Evolutionary conservation across 2,113 vertebrate species (phyloP).

Genomic region (Otus sunia): DNA sequence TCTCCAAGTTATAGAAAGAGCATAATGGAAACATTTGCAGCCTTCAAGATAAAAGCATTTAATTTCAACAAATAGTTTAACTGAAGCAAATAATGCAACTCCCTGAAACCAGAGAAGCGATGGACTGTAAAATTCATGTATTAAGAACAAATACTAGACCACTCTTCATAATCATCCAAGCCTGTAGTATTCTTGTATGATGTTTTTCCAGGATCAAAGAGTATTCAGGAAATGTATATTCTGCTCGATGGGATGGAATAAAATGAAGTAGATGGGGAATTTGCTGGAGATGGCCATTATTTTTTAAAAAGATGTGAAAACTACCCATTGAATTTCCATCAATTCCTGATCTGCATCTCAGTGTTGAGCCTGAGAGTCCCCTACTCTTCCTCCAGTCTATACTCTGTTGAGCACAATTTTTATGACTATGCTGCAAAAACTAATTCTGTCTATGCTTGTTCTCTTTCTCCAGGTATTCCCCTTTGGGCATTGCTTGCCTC

Average conservation of each 20-base stretch:
- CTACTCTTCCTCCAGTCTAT: not conserved
- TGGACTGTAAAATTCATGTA: not conserved
- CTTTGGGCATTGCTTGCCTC: conserved; percentile 95
- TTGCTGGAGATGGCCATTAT: not conserved
- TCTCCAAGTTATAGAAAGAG: not conserved
- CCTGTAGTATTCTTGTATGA: not conserved
- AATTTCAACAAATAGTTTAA: not conserved
- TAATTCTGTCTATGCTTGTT: not conserved
- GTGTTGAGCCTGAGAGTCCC: not conserved
- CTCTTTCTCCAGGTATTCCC: conserved; percentile 88
- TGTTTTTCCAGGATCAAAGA: not conserved
- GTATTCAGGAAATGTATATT: not conserved
- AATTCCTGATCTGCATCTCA: not conserved
- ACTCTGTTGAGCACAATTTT: not conserved
- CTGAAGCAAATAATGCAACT: not conserved
- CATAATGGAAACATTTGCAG: not conserved
- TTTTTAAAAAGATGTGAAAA: not conserved
- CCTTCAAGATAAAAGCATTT: not conserved
- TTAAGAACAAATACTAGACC: not conserved
- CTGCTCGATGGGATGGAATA: not conserved
- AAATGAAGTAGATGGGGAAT: not conserved
- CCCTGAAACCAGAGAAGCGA: not conserved
- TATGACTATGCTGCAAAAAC: not conserved
- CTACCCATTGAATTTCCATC: not conserved
- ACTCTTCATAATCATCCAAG: not conserved